These are phyloP conservation scores for Cremastinae sp. DNA, from an alignment of 2,888 invertebrate genomes.

Conservation along the genomic window DNA sequence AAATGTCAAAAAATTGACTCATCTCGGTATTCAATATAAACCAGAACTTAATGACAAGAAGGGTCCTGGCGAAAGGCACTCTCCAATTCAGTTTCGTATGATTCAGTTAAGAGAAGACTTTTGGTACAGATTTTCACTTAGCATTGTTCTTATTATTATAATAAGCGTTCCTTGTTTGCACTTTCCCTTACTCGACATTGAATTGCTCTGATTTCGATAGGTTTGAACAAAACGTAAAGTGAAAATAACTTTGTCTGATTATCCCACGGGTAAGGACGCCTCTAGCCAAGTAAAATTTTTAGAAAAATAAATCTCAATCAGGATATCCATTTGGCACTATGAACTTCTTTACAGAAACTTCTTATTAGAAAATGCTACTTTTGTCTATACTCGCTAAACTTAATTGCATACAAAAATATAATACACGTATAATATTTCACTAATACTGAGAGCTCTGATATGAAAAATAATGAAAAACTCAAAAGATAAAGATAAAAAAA, in stretches of 20 bases:
- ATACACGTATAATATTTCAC: no score
- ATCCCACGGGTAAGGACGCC: constrained; percentile 26
- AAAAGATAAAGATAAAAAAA: no score
- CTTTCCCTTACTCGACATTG: constrained; percentile 8
- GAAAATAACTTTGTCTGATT: constrained; percentile 40
- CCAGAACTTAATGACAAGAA: no score
- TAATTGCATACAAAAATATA: no score
- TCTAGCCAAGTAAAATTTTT: constrained; percentile 41
- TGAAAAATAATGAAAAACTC: no score
- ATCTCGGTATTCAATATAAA: no score
- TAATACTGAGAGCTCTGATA: no score
- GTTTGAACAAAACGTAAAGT: constrained; percentile 26
- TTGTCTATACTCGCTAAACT: no score
- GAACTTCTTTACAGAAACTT: no score
- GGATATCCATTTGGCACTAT: constrained; percentile 21
- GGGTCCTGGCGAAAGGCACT: neutral
- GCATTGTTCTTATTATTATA: constrained; percentile 15
- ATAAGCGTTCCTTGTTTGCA: constrained; percentile 5
- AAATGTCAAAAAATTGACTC: no score
- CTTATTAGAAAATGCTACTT: no score
- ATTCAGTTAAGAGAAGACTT: neutral
- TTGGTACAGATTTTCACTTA: constrained; percentile 17
- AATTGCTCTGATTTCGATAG: constrained; percentile 7
- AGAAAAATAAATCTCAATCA: constrained; percentile 39
- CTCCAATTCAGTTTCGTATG: neutral